Base-by-base conservation (phyloP, 2,113 vertebrate genomes). In the Nesospiza acunhae region DNA sequence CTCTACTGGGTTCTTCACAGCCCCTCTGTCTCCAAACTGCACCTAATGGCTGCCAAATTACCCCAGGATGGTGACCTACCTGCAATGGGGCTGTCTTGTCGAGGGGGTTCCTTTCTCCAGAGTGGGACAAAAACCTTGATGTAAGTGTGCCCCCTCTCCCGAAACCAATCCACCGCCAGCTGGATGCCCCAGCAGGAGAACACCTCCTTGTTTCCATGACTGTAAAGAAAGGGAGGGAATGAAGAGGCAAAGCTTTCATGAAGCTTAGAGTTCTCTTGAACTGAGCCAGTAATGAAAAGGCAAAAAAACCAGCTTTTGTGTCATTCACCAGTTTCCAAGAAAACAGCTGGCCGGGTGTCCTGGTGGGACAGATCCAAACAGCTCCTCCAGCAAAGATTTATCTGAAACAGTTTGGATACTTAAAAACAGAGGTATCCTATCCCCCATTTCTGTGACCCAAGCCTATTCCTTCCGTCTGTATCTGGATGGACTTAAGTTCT, bases 41-140 rank as follows among this genome's bases (percentile, higher is more conserved):
- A 62, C 74, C 33, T 20, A 13, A 10, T 27, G 4, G 23, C 23
- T 89, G 56, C 22, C 73, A 68, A 52, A 68, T 60, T 15, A 21
- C 3, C 1, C 28, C 46, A 31, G 84, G 58, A 56, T 1, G 2
- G 73, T 24, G 53, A 86, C 97, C 74, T 96, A 99, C 99, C 99
- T 98, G 98, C 97, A 44, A 99, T 99, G 12, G 98, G 98, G 9
- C 97, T 97, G 26, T 99, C 99, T 10, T 98, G 97, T 55, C 98
- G 97, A 3, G 98, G 93, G 39, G 98, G 98, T 27, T 98, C 98
- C 94, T 99, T 99, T 96, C 99, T 99, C 99, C 99, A 99, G 80
- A 98, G 98, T 5, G 99, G 99, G 9, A 99, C 98, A 70, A 99
- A 99, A 77, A 99, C 99, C 2, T 99, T 99, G 98, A 99, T 99